Base-by-base conservation (phyloP, 1,140 invertebrate genomes). In the Heliconius hermathena region DNA sequence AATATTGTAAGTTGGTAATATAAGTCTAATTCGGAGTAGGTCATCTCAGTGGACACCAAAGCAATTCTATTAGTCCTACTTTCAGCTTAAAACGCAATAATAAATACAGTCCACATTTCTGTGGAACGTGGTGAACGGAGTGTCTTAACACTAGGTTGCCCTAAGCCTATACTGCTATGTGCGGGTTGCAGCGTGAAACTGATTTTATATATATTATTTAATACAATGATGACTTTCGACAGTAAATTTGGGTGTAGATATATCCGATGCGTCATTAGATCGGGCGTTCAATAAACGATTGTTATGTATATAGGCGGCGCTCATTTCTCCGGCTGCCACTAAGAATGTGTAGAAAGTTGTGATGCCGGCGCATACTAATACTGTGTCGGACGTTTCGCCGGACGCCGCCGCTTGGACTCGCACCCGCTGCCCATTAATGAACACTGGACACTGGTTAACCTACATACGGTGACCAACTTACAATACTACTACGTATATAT, bases 261-360 rank as follows among this genome's bases (percentile, higher is more conserved):
- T 18, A 9, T 20, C 16, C 26, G 26, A 66, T 66, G 26, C 60
- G 26, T 66, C 22, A 81, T 72, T 80, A 73, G 75, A 81, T 22
- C 18, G 41, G 38, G 76, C 74, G 76, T 75, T 77, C 80, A 70
- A 85, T 84, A 79, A 80, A 82, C 83, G 80, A 85, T 87, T 84
- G 83, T 83, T 79, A 81, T 82, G 83, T 87, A 85, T 88, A 88
- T 86, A 84, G 83, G 83, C 84, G 87, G 84, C 87, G 86, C 86
- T 89, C 90, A 93, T 94, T 93, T 94, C 92, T 92, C 91, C 88
- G 84, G 83, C 81, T 86, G 87, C 84, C 87, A 86, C 81, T 87
- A 94, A 90, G 93, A 94, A 94, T 94, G 93, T 90, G 89, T 92
- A 91, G 93, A 94, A 94, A 94, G 93, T 94, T 91, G 90, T 93